Conservation (phyloP, 2,113 vertebrate genomes). For the Atrichornis clamosus region DNA sequence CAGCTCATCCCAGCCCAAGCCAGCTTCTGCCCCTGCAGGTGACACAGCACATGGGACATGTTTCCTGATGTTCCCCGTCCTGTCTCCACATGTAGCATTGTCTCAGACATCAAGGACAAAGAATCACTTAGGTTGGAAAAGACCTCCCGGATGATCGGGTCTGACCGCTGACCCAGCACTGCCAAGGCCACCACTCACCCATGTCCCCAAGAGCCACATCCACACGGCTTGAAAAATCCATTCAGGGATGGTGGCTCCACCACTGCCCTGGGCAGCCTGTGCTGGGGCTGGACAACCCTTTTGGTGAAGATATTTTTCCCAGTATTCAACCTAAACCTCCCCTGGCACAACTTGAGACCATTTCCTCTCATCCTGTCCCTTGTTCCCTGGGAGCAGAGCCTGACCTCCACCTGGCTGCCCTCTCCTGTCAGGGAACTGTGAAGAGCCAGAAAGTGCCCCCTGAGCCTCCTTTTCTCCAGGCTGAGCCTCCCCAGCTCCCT, state of each 20-base stretch:
- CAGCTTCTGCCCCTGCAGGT: neutral
- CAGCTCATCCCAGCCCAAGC: neutral
- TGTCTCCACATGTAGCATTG: neutral
- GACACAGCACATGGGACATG: neutral
- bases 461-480: neutral
- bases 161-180: neutral
- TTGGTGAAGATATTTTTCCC: neutral
- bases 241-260: neutral
- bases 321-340: neutral
- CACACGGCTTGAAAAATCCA: neutral
- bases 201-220: neutral
- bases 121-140: neutral
- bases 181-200: neutral
- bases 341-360: neutral
- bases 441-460: rapidly evolving
- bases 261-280: neutral
- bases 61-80: neutral
- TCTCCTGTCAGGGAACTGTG: neutral
- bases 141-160: neutral
- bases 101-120: neutral
- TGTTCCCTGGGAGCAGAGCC: neutral
- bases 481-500: neutral
- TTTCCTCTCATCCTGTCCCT: neutral
- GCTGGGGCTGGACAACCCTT: rapidly evolving
- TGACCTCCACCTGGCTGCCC: rapidly evolving